Evolutionary conservation across 2,113 vertebrate genomes (phyloP).

Genomic region (Paramormyrops kingsleyae): DNA sequence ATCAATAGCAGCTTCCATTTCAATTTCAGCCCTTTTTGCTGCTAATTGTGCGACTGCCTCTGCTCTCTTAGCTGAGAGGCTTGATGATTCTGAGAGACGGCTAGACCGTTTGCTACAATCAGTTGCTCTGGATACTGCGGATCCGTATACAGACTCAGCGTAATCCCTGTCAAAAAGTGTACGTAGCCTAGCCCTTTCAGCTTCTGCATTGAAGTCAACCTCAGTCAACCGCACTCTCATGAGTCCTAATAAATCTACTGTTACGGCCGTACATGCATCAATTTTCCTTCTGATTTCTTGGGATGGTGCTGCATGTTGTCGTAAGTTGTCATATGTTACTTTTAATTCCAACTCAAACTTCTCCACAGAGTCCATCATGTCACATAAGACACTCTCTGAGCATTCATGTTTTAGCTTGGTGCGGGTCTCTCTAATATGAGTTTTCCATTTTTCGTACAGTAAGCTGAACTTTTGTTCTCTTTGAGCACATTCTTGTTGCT

Average conservation of each 20-base stretch:
- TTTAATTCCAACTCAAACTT: conserved; percentile 10
- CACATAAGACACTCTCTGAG: conserved; percentile 19
- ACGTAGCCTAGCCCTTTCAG: neutral
- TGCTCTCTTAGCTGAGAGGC: neutral
- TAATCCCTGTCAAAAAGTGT: neutral
- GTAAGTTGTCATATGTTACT: neutral
- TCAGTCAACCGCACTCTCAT: neutral
- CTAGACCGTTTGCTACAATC: neutral
- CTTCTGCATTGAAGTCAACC: neutral
- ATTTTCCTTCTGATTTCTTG: conserved; percentile 23
- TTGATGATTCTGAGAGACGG: neutral
- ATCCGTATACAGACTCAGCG: neutral
- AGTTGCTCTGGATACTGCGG: neutral
- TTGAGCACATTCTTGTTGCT: conserved; percentile 19
- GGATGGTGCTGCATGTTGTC: conserved; percentile 8
- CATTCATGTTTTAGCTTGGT: conserved; percentile 21
- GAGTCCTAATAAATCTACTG: conserved; percentile 29
- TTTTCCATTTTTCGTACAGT: conserved; percentile 23
- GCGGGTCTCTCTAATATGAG: conserved; percentile 9
- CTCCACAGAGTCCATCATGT: conserved; percentile 19
- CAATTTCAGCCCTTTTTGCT: neutral
- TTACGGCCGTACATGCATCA: conserved; percentile 25
- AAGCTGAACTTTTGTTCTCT: conserved; percentile 16
- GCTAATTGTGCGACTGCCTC: neutral
- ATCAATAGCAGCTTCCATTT: neutral